Conservation (phyloP, 2,888 invertebrate genomes). For the Chrysolina americana region DNA sequence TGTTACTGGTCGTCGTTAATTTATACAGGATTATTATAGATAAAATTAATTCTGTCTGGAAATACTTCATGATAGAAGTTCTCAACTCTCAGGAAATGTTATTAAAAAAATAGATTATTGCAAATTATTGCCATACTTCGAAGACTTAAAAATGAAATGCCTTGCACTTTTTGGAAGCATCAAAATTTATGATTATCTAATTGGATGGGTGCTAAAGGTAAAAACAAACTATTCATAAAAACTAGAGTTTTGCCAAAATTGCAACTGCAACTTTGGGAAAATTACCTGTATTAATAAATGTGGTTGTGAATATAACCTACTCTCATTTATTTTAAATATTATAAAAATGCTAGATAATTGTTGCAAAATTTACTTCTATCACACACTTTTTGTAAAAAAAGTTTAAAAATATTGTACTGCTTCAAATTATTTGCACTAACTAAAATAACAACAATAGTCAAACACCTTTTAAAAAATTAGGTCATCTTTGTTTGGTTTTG, state of each 20-base stretch:
- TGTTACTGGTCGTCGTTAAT: no score
- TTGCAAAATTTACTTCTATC: conserved; percentile 56
- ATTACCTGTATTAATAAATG: conserved; percentile 38
- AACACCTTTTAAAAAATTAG: conserved; percentile 42
- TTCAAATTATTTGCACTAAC: conserved; percentile 53
- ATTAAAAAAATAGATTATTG: background rate
- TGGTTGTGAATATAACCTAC: conserved; percentile 49
- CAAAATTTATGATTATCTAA: conserved; percentile 14
- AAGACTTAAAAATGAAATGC: background rate
- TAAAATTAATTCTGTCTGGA: background rate
- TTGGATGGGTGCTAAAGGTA: conserved; percentile 12
- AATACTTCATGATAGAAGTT: background rate
- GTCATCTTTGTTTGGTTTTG: conserved; percentile 11
- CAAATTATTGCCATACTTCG: conserved; percentile 1
- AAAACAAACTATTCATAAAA: conserved; percentile 22
- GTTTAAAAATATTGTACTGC: conserved; percentile 57
- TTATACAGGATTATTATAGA: no score
- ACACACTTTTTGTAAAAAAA: conserved; percentile 54
- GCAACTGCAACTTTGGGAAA: conserved; percentile 26
- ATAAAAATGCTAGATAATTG: conserved; percentile 55
- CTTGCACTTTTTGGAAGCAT: conserved; percentile 11
- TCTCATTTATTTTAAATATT: conserved; percentile 49
- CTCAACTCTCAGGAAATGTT: background rate
- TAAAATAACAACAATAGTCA: conserved; percentile 39
- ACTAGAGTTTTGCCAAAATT: conserved; percentile 17